Conservation (phyloP, 2,113 vertebrate species). For the Piaya cayana region DNA sequence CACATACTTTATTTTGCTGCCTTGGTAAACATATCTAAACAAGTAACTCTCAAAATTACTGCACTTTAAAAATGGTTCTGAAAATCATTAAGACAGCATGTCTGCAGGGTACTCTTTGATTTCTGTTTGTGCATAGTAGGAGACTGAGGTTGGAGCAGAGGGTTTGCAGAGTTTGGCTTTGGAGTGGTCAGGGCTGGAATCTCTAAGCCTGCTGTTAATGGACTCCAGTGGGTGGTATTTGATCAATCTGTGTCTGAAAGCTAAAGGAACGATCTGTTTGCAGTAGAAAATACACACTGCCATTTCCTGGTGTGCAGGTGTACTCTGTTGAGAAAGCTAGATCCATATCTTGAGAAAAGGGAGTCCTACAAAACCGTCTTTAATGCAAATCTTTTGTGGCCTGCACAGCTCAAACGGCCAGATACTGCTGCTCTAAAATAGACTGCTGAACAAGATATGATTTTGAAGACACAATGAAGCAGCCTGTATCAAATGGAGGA, state of each 20-base stretch:
- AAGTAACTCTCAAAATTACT: background rate
- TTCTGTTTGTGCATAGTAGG: background rate
- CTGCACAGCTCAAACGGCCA: background rate
- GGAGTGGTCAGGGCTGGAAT: background rate
- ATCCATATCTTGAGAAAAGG: background rate
- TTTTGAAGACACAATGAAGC: background rate
- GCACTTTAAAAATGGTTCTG: background rate
- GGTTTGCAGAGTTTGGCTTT: constrained; percentile 1
- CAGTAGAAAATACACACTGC: background rate
- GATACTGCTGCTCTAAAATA: background rate
- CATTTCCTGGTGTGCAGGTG: background rate
- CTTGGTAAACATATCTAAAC: background rate
- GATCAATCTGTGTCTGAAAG: background rate
- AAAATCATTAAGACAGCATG: background rate
- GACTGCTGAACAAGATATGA: background rate
- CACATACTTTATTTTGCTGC: background rate
- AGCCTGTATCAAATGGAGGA: background rate
- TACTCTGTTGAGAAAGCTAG: background rate
- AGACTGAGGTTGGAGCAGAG: background rate
- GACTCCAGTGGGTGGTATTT: background rate
- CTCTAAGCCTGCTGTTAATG: background rate
- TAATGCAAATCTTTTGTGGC: background rate
- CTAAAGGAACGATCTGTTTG: background rate
- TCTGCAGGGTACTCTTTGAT: background rate
- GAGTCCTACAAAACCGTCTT: background rate